Evolutionary conservation across 2,797 vertebrate species (phyloP), one percentile per base, ranked within the genome.

Genomic region (Thunnus albacares): DNA sequence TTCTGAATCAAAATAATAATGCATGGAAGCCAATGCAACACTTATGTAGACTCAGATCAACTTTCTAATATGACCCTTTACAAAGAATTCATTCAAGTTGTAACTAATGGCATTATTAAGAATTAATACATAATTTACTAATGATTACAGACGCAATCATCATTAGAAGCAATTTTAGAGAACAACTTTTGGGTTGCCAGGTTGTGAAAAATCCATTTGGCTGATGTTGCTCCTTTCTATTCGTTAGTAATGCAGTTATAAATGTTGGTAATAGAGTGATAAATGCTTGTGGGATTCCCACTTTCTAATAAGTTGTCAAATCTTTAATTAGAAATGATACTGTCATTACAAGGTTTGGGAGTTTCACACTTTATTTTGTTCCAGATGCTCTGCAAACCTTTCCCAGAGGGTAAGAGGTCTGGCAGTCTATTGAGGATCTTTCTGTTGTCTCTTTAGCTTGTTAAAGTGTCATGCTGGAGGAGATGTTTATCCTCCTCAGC

Each of bases 361-460:
- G n/a, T 71, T 69, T 30, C 14, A 24, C 59, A 24, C 59, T 62
- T 72, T 60, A 62, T 70, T 69, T 58, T 68, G 18, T 28, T 64
- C 15, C 22, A 59, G 14, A 33, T 30, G 30, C 30, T 33, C 30
- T 33, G 30, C 30, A 33, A 33, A 33, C 30, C 30, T 7, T 33
- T 33, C 30, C 30, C 30, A 33, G 30, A 33, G 7, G 5, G 5
- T 33, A 33, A 33, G 30, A 5, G 30, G 5, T 33, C 30, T 6
- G 30, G 5, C 6, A 1, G 30, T 33, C 30, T 33, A 33, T 33
- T 33, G 30, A 33, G 30, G 30, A 6, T 38, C 8, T 38, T 38
- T 38, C 35, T 38, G 35, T 38, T 38, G 35, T 38, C 35, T 38
- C 30, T 33, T 33, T 33, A 33, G 8, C 17, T 57, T 26, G 43